Conservation (phyloP, 2,797 vertebrate genomes). For the Sebastes oblongus region DNA sequence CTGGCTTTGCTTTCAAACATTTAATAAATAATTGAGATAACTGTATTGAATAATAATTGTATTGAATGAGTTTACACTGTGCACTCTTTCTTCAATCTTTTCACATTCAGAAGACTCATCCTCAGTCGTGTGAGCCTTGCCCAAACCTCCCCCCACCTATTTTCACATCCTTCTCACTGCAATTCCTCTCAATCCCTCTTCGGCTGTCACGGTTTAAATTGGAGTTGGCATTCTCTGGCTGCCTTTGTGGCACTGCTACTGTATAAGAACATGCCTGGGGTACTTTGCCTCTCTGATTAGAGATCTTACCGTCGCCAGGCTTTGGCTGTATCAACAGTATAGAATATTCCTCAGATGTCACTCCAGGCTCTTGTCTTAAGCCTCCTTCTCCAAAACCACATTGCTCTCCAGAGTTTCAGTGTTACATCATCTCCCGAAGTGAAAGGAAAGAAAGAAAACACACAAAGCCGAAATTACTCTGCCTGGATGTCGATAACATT, state of each 20-base stretch:
- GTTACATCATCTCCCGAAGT: constrained; percentile 60
- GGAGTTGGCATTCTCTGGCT: constrained; percentile 53
- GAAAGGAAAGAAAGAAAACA: constrained; percentile 45
- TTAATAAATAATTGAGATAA: not conserved
- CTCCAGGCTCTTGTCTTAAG: constrained; percentile 51
- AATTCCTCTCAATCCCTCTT: constrained; percentile 55
- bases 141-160: constrained; percentile 25
- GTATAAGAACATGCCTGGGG: constrained; percentile 64
- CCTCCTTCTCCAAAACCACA: constrained; percentile 36
- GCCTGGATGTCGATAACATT: constrained; percentile 49
- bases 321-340: constrained; percentile 53
- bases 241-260: constrained; percentile 54
- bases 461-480: constrained; percentile 53
- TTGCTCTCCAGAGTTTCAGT: constrained; percentile 52
- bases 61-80: constrained; percentile 4
- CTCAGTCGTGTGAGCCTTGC: constrained; percentile 11
- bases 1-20: not conserved
- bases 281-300: constrained; percentile 59
- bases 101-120: constrained; percentile 17
- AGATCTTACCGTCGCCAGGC: constrained; percentile 56
- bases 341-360: constrained; percentile 66
- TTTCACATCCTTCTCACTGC: constrained; percentile 38
- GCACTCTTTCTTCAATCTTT: constrained; percentile 6
- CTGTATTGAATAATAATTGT: not conserved
- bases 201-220: constrained; percentile 53